Conservation (phyloP, 2,113 vertebrate species). For the Lycocorax pyrrhopterus region DNA sequence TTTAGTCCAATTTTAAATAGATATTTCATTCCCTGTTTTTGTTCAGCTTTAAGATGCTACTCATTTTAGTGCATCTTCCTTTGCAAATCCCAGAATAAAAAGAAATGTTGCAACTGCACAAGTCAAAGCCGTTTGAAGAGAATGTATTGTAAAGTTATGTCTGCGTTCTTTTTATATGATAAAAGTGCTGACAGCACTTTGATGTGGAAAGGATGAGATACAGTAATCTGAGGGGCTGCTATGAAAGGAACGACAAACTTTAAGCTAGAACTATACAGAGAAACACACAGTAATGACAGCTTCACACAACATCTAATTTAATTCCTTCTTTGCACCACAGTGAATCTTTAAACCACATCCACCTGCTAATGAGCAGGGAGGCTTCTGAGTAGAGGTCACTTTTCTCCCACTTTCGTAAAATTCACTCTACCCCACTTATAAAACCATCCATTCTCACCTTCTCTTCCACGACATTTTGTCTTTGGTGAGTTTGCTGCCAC, state of each 20-base stretch:
- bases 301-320: slow-evolving; percentile 13
- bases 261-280: background rate
- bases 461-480: background rate
- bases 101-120: background rate
- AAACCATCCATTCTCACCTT: background rate
- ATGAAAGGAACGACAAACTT: background rate
- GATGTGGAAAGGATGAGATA: slow-evolving; percentile 37
- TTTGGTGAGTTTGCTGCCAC: background rate
- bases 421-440: background rate
- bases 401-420: background rate
- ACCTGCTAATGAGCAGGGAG: slow-evolving; percentile 37
- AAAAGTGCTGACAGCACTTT: slow-evolving; percentile 13
- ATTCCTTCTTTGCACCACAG: background rate
- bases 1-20: background rate
- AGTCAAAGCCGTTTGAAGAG: slow-evolving; percentile 26
- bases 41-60: background rate
- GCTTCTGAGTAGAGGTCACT: slow-evolving; percentile 12
- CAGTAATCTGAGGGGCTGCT: slow-evolving; percentile 17
- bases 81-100: background rate
- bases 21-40: background rate
- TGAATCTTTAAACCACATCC: background rate
- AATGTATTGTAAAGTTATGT: slow-evolving; percentile 39
- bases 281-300: background rate
- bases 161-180: background rate
- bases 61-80: background rate